Evolutionary conservation across 92 coral and sea anemone species (phyloP).

Genomic region (Galaxea fascicularis): DNA sequence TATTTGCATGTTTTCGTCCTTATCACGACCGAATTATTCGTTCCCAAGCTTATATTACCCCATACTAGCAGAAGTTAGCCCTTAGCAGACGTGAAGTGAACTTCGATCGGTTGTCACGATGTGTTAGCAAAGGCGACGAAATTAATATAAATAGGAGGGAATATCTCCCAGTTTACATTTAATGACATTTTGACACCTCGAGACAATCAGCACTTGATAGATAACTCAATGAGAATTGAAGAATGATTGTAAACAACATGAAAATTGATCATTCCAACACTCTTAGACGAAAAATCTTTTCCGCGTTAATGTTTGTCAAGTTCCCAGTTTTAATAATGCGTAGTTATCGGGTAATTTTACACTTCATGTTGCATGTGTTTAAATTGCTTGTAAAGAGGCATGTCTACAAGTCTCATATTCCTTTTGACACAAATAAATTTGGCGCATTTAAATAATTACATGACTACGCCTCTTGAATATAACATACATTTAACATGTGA

Average conservation of each 20-base stretch:
- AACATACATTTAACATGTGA: slow-evolving; percentile 14
- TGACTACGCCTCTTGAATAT: neutral
- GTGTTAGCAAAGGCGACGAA: neutral
- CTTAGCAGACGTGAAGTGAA: neutral
- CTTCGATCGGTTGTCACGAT: neutral
- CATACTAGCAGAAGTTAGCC: too few species aligned
- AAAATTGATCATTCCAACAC: neutral
- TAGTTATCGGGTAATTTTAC: too few species aligned
- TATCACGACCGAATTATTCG: neutral
- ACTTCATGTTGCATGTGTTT: too few species aligned
- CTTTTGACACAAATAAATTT: neutral
- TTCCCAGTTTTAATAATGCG: too few species aligned
- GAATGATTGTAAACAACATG: neutral
- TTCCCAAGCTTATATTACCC: too few species aligned
- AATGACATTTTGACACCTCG: neutral
- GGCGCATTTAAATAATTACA: neutral
- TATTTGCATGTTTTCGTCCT: neutral
- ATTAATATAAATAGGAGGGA: slow-evolving; percentile 6
- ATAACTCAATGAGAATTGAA: neutral
- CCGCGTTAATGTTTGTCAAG: too few species aligned
- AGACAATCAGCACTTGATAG: neutral
- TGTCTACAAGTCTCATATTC: neutral
- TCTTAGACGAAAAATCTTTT: too few species aligned
- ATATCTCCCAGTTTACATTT: neutral
- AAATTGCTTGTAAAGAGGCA: too few species aligned